These are phyloP conservation scores for Pocillopora verrucosa DNA, from an alignment of 64 coral and sea anemone genomes.

Conservation along the genomic window DNA sequence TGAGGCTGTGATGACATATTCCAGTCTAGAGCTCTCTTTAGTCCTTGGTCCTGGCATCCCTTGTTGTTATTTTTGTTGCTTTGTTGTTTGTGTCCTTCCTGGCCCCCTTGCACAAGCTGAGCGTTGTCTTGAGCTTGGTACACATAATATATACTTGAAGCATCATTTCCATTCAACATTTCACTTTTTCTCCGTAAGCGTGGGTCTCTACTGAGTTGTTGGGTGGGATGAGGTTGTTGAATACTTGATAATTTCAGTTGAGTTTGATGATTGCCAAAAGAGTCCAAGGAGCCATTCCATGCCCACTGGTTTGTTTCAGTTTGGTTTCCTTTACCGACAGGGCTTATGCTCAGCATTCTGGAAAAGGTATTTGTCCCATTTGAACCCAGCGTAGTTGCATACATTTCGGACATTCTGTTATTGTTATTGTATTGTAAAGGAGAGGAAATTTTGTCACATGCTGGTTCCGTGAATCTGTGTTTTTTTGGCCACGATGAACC, in stretches of 20 bases:
- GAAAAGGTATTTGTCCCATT: neutral
- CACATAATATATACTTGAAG: neutral
- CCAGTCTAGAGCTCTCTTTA: neutral
- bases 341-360: too few species aligned
- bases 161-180: neutral
- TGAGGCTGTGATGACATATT: neutral
- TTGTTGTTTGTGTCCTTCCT: neutral
- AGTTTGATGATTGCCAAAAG: neutral
- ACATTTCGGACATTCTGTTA: neutral
- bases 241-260: neutral
- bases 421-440: neutral
- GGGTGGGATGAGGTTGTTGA: neutral
- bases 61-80: neutral
- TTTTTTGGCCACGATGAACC: neutral
- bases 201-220: neutral
- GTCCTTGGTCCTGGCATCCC: neutral
- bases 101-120: neutral
- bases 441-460: neutral
- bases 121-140: neutral
- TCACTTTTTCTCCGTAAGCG: neutral
- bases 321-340: neutral
- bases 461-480: neutral
- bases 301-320: neutral
- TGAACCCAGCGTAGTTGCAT: neutral
- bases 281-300: neutral